These are phyloP conservation scores for Drosophila watanabei DNA, from an alignment of 1,140 invertebrate species.

Conservation along the genomic window DNA sequence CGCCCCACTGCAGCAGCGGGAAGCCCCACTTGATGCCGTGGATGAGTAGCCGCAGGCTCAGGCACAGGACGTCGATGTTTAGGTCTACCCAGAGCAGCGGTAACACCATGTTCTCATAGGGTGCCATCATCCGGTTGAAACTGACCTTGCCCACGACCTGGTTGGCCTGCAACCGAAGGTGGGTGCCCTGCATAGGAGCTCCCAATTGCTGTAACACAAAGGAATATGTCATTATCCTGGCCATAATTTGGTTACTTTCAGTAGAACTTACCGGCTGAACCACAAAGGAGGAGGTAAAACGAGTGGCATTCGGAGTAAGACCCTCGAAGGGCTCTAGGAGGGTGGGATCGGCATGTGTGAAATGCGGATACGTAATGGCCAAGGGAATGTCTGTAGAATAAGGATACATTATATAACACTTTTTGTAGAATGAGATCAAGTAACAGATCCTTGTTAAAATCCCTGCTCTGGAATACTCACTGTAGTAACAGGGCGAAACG, in stretches of 20 bases:
- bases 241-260: background rate
- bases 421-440: background rate
- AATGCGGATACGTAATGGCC: constrained; percentile 93
- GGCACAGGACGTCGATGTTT: constrained; percentile 76
- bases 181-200: constrained; percentile 86
- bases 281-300: constrained; percentile 76
- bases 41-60: constrained; percentile 66
- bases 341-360: constrained; percentile 89
- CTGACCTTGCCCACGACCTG: constrained; percentile 87
- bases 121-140: constrained; percentile 86
- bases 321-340: constrained; percentile 89
- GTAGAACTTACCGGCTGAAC: constrained; percentile 87
- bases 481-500: constrained; percentile 91
- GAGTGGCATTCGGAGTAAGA: constrained; percentile 88
- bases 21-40: constrained; percentile 75
- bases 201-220: constrained; percentile 86
- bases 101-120: constrained; percentile 88
- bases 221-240: background rate
- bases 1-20: constrained; percentile 78
- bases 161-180: constrained; percentile 89
- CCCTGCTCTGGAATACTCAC: constrained; percentile 85
- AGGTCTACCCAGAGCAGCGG: constrained; percentile 90
- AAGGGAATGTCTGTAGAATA: constrained; percentile 88
- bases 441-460: background rate
- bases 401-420: background rate